Evolutionary conservation across 2,797 vertebrate genomes (phyloP), one percentile per base, ranked within the genome.

Genomic region (Fistularia tabacaria): DNA sequence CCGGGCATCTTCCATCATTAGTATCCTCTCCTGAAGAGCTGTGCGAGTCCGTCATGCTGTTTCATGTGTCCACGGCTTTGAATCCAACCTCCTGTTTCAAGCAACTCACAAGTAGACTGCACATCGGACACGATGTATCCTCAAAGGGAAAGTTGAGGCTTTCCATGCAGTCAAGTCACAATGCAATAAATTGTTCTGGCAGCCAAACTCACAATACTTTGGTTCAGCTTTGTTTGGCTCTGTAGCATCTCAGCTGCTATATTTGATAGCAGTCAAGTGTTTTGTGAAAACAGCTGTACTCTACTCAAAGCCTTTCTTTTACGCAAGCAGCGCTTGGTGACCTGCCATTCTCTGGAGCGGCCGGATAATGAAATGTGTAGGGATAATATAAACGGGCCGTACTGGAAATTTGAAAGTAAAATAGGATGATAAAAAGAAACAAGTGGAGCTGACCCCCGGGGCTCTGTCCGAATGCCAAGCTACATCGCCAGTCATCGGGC

Each of bases 11-110:
- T 10, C 56, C 25, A 3, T 25, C 25, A 25, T 25, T 25, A 25
- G 25, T 25, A 25, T 25, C 25, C 25, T 25, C 25, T 25, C 25
- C 25, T 25, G 25, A 25, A 25, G 25, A 3, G 25, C 25, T 3
- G 25, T 5, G 25, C 25, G 25, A 25, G 25, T 25, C 25, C 25
- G 5, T 25, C 25, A 3, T 25, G 25, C 25, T 25, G 25, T 25
- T 25, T 25, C 25, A 25, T 25, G 25, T 25, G 25, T 25, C 25
- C 25, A 25, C 25, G 25, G 41, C 62, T 49, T 57, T 7, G 54
- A 50, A 57, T 58, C 8, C 50, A 25, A 25, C 51, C 39, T 54
- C 62, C 54, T 65, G 66, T 65, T 73, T 60, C 51, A 76, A 52
- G 36, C 46, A 47, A 11, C 38, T 64, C 45, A 66, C 36, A 57